Conservation (phyloP, 1,140 invertebrate species). For the Scaptomyza hsui region DNA sequence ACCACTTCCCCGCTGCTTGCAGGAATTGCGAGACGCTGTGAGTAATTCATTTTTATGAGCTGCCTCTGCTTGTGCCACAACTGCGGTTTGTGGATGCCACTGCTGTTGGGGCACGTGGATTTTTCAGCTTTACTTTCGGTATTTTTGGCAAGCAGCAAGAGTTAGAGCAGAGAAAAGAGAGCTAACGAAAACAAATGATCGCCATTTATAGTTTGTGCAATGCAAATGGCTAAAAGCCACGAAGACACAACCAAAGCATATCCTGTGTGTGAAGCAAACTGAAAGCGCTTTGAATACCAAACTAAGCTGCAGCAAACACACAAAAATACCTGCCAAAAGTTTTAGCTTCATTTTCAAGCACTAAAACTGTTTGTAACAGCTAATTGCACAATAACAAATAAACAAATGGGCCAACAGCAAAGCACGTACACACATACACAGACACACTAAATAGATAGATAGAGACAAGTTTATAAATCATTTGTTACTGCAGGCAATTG, state of each 20-base stretch:
- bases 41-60: slow-evolving; percentile 80
- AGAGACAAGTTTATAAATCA: slow-evolving; percentile 38
- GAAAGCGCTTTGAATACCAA: slow-evolving; percentile 9
- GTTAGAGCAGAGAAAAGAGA: no score
- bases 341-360: neutral
- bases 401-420: slow-evolving; percentile 5
- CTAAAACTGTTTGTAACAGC: slow-evolving; percentile 1
- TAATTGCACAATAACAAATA: slow-evolving; percentile 8
- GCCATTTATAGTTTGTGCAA: slow-evolving; percentile 64
- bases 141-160: slow-evolving; percentile 12
- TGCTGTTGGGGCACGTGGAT: slow-evolving; percentile 15
- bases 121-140: slow-evolving; percentile 14
- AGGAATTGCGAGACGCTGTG: slow-evolving; percentile 7
- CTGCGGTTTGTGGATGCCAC: slow-evolving; percentile 46
- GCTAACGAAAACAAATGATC: slow-evolving; percentile 77
- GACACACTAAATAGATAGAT: slow-evolving; percentile 17
- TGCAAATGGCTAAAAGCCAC: slow-evolving; percentile 27
- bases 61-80: slow-evolving; percentile 51
- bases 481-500: slow-evolving; percentile 64
- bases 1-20: neutral
- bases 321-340: slow-evolving; percentile 4
- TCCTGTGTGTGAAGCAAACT: neutral
- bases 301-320: neutral
- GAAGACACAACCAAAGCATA: slow-evolving; percentile 13
- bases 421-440: neutral